Percentiles rank a stretch among this genome's conserved stretches.
Evolutionary conservation across 2,888 invertebrate genomes (phyloP).

Genomic region (Eilema caniola): DNA sequence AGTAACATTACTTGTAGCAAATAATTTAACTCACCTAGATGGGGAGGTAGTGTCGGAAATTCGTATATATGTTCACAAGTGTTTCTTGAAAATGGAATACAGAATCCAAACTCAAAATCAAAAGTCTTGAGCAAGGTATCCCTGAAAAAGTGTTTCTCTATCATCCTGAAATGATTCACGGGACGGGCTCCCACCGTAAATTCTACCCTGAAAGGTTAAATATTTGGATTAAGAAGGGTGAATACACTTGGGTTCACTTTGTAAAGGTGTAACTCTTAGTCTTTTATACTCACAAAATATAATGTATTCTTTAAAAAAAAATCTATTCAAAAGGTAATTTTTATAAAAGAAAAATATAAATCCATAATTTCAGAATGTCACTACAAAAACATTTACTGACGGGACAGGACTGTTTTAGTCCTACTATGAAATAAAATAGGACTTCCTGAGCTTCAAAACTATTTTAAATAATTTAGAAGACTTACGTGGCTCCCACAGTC

Average conservation of each 20-base stretch:
- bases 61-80: slow-evolving; percentile 99
- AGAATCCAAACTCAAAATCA: slow-evolving; percentile 99
- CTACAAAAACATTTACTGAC: background rate
- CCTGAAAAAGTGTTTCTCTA: slow-evolving; percentile 98
- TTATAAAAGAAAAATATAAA: background rate
- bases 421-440: background rate
- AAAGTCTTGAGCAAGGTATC: slow-evolving; percentile 98
- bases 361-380: background rate
- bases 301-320: background rate
- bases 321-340: too few species aligned
- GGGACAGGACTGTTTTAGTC: too few species aligned
- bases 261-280: too few species aligned
- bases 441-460: background rate
- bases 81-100: slow-evolving; percentile 98
- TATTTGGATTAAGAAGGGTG: background rate
- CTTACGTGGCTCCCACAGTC: slow-evolving; percentile 99
- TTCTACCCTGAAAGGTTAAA: slow-evolving; percentile 92
- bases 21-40: slow-evolving; percentile 90
- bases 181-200: slow-evolving; percentile 97
- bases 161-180: slow-evolving; percentile 98
- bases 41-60: slow-evolving; percentile 95
- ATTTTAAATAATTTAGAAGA: slow-evolving; percentile 54
- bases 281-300: too few species aligned
- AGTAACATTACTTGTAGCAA: too few species aligned
- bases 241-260: too few species aligned